These are phyloP conservation scores for Otus scops DNA, from an alignment of 2,797 vertebrate genomes.

Conservation along the genomic window DNA sequence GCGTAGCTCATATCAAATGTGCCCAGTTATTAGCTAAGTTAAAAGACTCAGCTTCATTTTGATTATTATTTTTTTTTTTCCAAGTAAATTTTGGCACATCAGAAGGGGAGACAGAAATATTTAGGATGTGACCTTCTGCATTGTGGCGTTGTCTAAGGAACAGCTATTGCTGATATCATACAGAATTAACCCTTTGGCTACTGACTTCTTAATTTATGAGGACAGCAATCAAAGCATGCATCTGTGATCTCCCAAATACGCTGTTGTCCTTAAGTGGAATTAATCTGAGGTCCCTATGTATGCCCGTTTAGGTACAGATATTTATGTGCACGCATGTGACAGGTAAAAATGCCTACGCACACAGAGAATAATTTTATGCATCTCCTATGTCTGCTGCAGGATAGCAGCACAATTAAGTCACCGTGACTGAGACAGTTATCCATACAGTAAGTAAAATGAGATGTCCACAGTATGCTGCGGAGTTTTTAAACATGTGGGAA, in stretches of 20 bases:
- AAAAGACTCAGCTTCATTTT: neutral
- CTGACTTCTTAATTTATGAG: neutral
- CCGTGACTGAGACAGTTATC: slow-evolving; percentile 39
- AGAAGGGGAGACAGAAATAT: neutral
- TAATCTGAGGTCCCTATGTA: neutral
- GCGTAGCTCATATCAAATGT: neutral
- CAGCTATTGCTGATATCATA: neutral
- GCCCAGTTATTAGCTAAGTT: neutral
- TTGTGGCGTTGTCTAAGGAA: neutral
- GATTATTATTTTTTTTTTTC: neutral
- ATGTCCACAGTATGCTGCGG: slow-evolving; percentile 11
- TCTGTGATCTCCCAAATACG: neutral
- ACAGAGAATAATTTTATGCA: neutral
- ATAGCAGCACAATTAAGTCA: slow-evolving; percentile 17
- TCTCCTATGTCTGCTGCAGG: slow-evolving; percentile 26
- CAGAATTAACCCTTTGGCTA: neutral
- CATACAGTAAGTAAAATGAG: slow-evolving; percentile 54
- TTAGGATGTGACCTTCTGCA: neutral
- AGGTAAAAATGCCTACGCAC: slow-evolving; percentile 4
- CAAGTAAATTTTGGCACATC: neutral
- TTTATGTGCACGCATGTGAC: neutral
- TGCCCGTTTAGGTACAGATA: neutral
- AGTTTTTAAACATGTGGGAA: slow-evolving; percentile 46
- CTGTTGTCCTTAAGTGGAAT: neutral
- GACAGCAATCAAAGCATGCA: neutral